Evolutionary conservation across 2,888 invertebrate species (phyloP).

Genomic region (Lapara coniferarum): DNA sequence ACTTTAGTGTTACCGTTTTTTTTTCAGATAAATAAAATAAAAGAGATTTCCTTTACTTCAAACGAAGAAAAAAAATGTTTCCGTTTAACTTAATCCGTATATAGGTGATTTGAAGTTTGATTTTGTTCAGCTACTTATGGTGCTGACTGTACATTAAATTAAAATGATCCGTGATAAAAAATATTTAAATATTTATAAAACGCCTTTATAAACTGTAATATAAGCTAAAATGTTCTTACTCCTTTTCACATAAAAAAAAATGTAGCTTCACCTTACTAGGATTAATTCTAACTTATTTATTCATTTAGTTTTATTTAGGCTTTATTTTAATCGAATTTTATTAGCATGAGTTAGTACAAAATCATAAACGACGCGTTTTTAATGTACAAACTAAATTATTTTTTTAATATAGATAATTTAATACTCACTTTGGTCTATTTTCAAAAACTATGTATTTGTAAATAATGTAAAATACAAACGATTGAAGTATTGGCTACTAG

Average conservation of each 20-base stretch:
- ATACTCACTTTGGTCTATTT: conserved; percentile 31
- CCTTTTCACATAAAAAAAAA: conserved; percentile 1
- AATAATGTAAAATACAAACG: conserved; percentile 62
- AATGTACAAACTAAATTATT: conserved; percentile 54
- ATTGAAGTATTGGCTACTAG: conserved; percentile 46
- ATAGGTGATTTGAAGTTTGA: too few relatives aligned
- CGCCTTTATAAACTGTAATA: background rate
- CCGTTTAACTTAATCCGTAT: too few relatives aligned
- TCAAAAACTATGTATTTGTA: conserved; percentile 55
- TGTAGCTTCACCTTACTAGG: conserved; percentile 29
- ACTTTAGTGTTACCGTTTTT: too few relatives aligned
- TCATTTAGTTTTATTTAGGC: conserved; percentile 40
- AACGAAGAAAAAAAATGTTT: too few relatives aligned
- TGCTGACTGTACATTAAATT: too few relatives aligned
- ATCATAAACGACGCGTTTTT: conserved; percentile 46
- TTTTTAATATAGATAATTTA: conserved; percentile 27
- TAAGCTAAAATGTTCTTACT: background rate
- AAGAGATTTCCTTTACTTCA: too few relatives aligned
- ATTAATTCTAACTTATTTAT: conserved; percentile 41
- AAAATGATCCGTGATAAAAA: too few relatives aligned
- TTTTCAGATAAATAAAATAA: too few relatives aligned
- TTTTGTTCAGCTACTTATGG: too few relatives aligned
- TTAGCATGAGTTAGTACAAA: conserved; percentile 56
- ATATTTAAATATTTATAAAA: background rate
- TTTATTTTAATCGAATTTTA: conserved; percentile 35